Base-by-base conservation (phyloP, 2,113 vertebrate genomes). In the Paradoxurus hermaphroditus region DNA sequence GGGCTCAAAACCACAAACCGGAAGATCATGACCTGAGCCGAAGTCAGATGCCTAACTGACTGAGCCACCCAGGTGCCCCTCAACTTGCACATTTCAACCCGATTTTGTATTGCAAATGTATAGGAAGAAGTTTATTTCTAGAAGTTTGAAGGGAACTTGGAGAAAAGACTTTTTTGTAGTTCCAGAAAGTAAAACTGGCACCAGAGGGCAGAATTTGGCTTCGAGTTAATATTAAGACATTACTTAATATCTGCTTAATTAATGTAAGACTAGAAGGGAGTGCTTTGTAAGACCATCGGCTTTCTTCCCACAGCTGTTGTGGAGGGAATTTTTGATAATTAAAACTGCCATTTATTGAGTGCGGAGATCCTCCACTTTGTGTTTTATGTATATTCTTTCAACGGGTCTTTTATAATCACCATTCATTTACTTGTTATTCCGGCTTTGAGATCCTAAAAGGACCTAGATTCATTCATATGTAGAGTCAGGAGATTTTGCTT, bases 201-300 rank as follows among this genome's bases (percentile, higher is more conserved):
- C 19, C 41, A 56, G 39, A 86, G 62, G 23, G 41, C 90, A 87
- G 31, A 91, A 67, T 79, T 96, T 94, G 84, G 4, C 79, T 90
- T 87, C 44, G 31, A 59, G 34, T 87, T 36, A 75, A 51, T 90
- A 46, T 5, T 83, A 68, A 90, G 79, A 18, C 7, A 75, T 53
- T 94, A 27, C 39, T 91, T 94, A 81, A 73, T 62, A n/a, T n/a
- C n/a, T n/a, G n/a, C n/a, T 92, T 67, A 93, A 86, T 53, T 94
- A 36, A 65, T 73, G 34, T 70, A 18, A 85, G 92, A 87, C 68
- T 41, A 15, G 11, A 95, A 29, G 84, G 27, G 9, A 14, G 49
- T 91, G 36, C 44, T 94, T 79, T 78, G 18, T 91, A 79, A 96
- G 51, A 31, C 44, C 11, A 34, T 84, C 63, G 68, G 14, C 44